These are phyloP conservation scores for Neodon shergylaensis DNA, from an alignment of 2,113 vertebrate genomes.

Conservation along the genomic window DNA sequence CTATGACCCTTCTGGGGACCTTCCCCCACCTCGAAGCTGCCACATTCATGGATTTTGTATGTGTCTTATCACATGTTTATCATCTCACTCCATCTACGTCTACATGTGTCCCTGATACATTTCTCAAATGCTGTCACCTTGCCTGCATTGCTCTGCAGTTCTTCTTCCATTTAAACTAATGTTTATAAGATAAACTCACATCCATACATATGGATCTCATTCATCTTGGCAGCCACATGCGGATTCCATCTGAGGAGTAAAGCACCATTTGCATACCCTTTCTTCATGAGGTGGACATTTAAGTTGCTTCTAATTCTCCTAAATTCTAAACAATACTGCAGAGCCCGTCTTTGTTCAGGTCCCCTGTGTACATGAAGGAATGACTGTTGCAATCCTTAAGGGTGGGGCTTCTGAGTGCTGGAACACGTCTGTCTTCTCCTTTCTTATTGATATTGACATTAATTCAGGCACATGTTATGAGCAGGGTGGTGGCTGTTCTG, in stretches of 20 bases:
- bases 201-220: not conserved
- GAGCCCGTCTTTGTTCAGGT: not conserved
- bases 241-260: slow-evolving; percentile 23
- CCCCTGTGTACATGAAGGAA: not conserved
- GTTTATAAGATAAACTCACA: not conserved
- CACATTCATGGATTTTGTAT: not conserved
- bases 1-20: not conserved
- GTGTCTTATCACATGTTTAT: not conserved
- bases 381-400: not conserved
- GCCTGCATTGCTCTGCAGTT: not conserved
- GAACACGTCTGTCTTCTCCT: not conserved
- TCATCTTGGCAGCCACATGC: not conserved
- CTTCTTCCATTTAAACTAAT: not conserved
- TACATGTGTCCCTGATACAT: not conserved
- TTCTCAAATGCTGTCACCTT: not conserved
- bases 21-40: not conserved
- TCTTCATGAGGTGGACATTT: not conserved
- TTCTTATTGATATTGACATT: not conserved
- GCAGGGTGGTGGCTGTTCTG: not conserved
- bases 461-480: slow-evolving; percentile 26
- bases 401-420: not conserved
- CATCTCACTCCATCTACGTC: not conserved
- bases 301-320: not conserved
- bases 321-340: not conserved
- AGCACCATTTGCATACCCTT: not conserved